Conservation (phyloP, 2,888 invertebrate species). For the Hymenopus coronatus region DNA sequence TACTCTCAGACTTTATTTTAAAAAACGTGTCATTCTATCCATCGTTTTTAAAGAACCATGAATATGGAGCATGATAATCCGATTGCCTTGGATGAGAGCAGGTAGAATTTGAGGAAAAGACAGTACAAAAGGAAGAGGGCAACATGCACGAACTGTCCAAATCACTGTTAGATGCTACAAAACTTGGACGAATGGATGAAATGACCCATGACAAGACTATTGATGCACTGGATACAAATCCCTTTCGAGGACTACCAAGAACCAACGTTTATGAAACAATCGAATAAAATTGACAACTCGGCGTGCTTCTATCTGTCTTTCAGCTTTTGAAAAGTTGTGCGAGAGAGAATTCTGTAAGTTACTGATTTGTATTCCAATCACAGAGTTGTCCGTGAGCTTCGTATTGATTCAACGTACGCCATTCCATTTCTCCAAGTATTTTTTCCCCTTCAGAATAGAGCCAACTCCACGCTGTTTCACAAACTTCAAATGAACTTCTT, state of each 20-base stretch:
- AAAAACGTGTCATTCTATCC: too few species aligned
- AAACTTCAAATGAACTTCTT: background rate
- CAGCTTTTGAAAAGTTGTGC: background rate
- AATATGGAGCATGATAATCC: too few species aligned
- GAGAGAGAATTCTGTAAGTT: background rate
- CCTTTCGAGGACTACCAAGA: background rate
- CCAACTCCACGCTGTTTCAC: background rate
- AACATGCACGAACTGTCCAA: too few species aligned
- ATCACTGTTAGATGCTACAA: too few species aligned
- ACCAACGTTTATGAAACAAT: background rate
- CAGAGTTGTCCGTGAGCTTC: background rate
- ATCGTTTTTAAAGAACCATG: too few species aligned
- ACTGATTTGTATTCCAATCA: background rate
- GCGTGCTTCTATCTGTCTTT: background rate
- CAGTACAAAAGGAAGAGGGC: too few species aligned
- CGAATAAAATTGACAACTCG: background rate
- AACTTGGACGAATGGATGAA: too few species aligned
- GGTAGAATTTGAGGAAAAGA: too few species aligned
- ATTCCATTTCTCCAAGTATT: background rate
- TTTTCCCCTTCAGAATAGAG: background rate
- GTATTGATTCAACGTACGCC: background rate
- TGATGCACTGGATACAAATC: background rate
- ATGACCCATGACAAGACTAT: too few species aligned
- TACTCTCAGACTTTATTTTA: too few species aligned
- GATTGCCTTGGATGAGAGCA: too few species aligned